Conservation (phyloP, 2,113 vertebrate genomes). For the Chionomys nivalis region DNA sequence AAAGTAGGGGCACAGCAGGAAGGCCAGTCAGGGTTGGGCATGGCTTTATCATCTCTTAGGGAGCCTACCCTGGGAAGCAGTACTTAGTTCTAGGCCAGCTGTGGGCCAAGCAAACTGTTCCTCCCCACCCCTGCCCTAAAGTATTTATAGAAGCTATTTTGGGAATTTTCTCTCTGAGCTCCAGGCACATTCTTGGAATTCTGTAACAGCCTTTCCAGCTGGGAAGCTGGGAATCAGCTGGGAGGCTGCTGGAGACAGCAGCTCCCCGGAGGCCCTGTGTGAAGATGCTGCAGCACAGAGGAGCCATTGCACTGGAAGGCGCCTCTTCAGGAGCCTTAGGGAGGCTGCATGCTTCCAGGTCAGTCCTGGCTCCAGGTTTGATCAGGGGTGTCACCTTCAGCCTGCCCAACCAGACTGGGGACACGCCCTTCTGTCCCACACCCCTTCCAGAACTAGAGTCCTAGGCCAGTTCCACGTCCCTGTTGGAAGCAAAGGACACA, state of each 20-base stretch:
- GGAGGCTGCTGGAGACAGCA: slow-evolving; percentile 10
- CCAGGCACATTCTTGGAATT: slow-evolving; percentile 87
- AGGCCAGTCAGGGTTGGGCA: rapidly evolving
- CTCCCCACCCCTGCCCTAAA: slow-evolving; percentile 55
- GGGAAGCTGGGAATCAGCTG: slow-evolving; percentile 81
- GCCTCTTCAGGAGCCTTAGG: neutral
- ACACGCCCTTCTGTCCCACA: neutral
- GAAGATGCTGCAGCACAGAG: neutral
- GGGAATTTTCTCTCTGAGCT: slow-evolving; percentile 83
- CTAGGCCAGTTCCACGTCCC: neutral
- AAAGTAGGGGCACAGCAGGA: neutral
- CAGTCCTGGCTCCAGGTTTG: neutral
- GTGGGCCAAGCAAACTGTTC: neutral
- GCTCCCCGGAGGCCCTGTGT: neutral
- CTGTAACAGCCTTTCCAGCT: slow-evolving; percentile 82
- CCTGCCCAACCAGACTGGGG: slow-evolving; percentile 21
- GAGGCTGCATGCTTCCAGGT: neutral
- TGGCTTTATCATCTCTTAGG: neutral
- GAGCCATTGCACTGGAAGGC: neutral
- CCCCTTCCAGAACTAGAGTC: neutral
- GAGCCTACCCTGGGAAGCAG: slow-evolving; percentile 34
- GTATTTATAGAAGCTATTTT: slow-evolving; percentile 86
- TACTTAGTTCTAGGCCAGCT: neutral
- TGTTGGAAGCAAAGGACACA: neutral
- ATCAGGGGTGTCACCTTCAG: neutral